phyloP scores from a whole-genome alignment of 2,113 vertebrate genomes.

The Ochotona curzoniae region DNA sequence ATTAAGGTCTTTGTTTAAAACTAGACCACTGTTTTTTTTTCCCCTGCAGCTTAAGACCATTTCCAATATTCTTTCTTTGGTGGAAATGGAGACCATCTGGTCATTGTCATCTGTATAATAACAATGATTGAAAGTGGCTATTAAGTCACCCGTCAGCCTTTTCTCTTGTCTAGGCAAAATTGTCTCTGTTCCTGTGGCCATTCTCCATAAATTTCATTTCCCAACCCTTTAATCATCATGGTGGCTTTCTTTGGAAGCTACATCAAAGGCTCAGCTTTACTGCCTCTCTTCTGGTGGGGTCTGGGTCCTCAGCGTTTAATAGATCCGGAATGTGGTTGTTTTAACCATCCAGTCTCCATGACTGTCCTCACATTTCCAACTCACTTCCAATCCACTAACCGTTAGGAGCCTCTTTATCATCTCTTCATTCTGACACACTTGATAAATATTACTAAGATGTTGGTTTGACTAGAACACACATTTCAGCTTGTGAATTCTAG shows the following conservation, averaged over 20 bases:
- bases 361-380: slow-evolving; percentile 72
- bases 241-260: slow-evolving; percentile 77
- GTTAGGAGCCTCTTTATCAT: slow-evolving; percentile 69
- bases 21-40: slow-evolving; percentile 62
- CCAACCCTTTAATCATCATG: slow-evolving; percentile 80
- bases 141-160: slow-evolving; percentile 73
- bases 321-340: slow-evolving; percentile 81
- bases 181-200: slow-evolving; percentile 73
- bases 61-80: slow-evolving; percentile 58
- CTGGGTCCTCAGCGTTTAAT: slow-evolving; percentile 77
- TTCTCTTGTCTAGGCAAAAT: slow-evolving; percentile 76
- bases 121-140: slow-evolving; percentile 75
- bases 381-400: slow-evolving; percentile 68
- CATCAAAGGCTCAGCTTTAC: slow-evolving; percentile 78
- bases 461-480: slow-evolving; percentile 70
- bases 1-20: slow-evolving; percentile 67
- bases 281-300: slow-evolving; percentile 81
- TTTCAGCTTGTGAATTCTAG: slow-evolving; percentile 10
- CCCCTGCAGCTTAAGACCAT: slow-evolving; percentile 48
- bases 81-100: slow-evolving; percentile 76
- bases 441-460: slow-evolving; percentile 69
- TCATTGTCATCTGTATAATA: slow-evolving; percentile 71
- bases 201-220: slow-evolving; percentile 77
- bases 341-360: slow-evolving; percentile 74
- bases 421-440: slow-evolving; percentile 61